Evolutionary conservation across 1,140 invertebrate genomes (phyloP), one percentile per base, ranked within the genome.

Genomic region (Periplaneta americana): DNA sequence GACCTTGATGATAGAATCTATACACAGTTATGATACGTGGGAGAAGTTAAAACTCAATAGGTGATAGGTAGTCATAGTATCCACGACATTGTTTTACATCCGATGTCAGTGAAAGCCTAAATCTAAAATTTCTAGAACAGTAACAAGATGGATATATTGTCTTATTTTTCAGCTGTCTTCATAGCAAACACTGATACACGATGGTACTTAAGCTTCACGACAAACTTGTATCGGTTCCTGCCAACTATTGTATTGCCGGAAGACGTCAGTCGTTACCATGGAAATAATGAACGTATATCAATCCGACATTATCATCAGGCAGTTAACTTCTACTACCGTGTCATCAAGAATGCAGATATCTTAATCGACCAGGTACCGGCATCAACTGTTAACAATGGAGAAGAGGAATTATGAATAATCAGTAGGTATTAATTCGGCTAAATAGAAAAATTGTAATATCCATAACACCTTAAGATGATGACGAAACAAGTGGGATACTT

Each of bases 161-260:
- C 48, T 82, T 22, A 18, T 77, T 75, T 86, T 86, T 34, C 85
- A 91, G 90, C 85, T 78, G 84, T 89, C 8, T 86, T 91, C 86
- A 85, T 91, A 11, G 91, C 88, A 31, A 91, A 91, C 82, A 92
- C 91, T 35, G 92, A 92, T 84, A 90, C 90, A 4, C 86, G 85
- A 74, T 89, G 90, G 86, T 92, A 91, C 84, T 82, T 88, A 17
- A 82, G 87, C 32, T 85, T 92, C 36, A 89, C 90, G 2, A 80
- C 85, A 11, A 87, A 88, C 82, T 87, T 92, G 8, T 92, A 92
- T 83, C 86, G 91, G 57, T 91, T 91, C 85, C 87, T 86, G 79
- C 90, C 91, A 22, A 86, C 87, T 8, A 84, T 88, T 33, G 86
- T 92, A 82, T 84, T 83, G 34, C 86, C 86, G 18, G 86, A 86